A percentile compares a stretch with the other conserved stretches of the same genome.
Evolutionary conservation across 2,797 vertebrate genomes (phyloP).

Genomic region (Scyliorhinus canicula): DNA sequence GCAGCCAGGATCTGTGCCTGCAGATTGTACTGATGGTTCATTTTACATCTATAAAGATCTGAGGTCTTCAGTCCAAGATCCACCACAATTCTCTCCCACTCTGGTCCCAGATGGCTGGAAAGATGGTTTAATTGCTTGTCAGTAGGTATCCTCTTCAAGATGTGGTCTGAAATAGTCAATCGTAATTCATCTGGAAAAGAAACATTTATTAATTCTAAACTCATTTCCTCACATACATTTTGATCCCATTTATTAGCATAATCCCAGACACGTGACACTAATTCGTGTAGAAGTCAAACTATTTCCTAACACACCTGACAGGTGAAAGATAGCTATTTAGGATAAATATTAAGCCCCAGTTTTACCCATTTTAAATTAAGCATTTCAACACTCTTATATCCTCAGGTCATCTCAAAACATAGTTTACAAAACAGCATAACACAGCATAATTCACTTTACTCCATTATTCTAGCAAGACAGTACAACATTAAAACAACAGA

Average conservation of each 20-base stretch:
- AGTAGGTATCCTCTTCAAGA: conserved; percentile 65
- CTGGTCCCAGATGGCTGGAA: conserved; percentile 64
- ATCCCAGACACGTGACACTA: neutral
- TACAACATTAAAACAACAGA: no score
- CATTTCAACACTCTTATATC: no score
- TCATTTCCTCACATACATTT: neutral
- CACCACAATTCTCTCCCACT: conserved; percentile 75
- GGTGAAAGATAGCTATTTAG: no score
- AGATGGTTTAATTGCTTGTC: conserved; percentile 76
- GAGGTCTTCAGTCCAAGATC: conserved; percentile 70
- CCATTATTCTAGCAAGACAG: no score
- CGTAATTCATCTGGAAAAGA: conserved; percentile 48
- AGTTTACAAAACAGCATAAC: no score
- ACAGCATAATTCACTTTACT: no score
- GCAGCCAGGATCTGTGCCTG: conserved; percentile 73
- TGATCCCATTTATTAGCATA: neutral
- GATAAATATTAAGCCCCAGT: no score
- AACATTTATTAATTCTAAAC: neutral
- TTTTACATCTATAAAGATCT: conserved; percentile 75
- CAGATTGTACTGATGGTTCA: conserved; percentile 63
- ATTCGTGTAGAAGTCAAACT: no score
- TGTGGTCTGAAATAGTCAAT: conserved; percentile 48
- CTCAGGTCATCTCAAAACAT: no score
- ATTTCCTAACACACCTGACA: no score
- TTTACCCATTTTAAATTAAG: no score